Evolutionary conservation across 2,888 invertebrate genomes (phyloP).

Genomic region (Pristionchus exspectatus): DNA sequence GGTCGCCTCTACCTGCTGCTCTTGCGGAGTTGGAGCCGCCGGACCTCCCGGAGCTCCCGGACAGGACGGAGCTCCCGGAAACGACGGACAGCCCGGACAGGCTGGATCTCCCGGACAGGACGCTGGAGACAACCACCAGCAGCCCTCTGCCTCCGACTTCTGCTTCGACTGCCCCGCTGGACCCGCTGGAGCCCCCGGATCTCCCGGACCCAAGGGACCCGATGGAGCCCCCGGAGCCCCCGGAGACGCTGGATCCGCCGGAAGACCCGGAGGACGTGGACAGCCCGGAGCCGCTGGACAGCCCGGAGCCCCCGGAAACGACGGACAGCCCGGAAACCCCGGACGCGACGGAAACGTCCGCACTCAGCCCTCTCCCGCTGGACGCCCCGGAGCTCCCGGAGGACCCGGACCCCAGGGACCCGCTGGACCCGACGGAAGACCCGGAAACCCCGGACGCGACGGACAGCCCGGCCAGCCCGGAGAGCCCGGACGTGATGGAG

Average conservation of each 20-base stretch:
- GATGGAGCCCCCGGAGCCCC: constrained; percentile 53
- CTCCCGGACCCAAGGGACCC: constrained; percentile 52
- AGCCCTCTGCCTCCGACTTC: constrained; percentile 46
- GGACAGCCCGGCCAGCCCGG: constrained; percentile 56
- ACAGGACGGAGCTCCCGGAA: constrained; percentile 53
- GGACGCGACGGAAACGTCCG: constrained; percentile 54
- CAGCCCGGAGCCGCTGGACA: constrained; percentile 52
- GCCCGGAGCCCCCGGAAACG: constrained; percentile 56
- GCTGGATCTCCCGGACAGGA: constrained; percentile 52
- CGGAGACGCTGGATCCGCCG: constrained; percentile 52
- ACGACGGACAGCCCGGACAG: constrained; percentile 54
- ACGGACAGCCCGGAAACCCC: constrained; percentile 55
- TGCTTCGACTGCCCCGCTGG: constrained; percentile 57
- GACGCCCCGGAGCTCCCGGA: constrained; percentile 55
- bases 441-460: constrained; percentile 55
- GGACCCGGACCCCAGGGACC: constrained; percentile 56
- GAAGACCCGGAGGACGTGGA: constrained; percentile 55
- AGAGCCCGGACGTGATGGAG: constrained; percentile 52
- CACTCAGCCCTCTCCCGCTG: constrained; percentile 55
- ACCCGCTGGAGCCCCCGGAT: constrained; percentile 53
- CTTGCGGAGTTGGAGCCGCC: constrained; percentile 54
- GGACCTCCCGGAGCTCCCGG: constrained; percentile 54
- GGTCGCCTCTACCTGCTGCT: constrained; percentile 51
- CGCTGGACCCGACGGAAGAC: constrained; percentile 56
- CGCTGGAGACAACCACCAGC: constrained; percentile 29